Evolutionary conservation across 2,888 invertebrate genomes (phyloP), one percentile per base, ranked within the genome.

Genomic region (Entomobrya proxima): DNA sequence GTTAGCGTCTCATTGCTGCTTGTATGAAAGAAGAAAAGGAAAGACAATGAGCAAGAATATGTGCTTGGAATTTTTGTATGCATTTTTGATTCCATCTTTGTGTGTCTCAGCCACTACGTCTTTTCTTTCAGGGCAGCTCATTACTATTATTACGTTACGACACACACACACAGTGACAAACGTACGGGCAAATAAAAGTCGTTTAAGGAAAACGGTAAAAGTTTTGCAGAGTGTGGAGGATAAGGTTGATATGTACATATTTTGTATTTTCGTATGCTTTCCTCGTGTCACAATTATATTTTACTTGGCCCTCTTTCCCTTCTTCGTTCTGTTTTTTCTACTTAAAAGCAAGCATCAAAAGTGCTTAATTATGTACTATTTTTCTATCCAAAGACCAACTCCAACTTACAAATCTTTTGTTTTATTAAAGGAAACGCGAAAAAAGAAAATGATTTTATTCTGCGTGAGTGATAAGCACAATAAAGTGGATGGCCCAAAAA

Each of bases 261-360:
- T 69, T 78, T 52, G 79, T 81, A 52, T 83, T 69, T 86, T 88
- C 61, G 87, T 88, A 90, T 89, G 87, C 90, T 72, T 44, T 76
- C 80, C 89, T 88, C 89, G 89, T 89, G 83, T 87, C 88, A 89
- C 90, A 90, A 90, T 90, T 90, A 90, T 89, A 88, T 89, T 77
- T 87, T 88, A 86, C 87, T 87, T 88, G 79, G 82, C 85, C 84
- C 89, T 87, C 86, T 88, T 35, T 58, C 32, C 37, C 50, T 35
- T 64, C 50, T 40, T 13, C 52, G 24, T 61, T 9, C 37, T n/a
- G 35, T 77, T 61, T 61, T 11, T 30, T 58, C 47, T 37, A 11
- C 21, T 47, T 27, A n/a, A 35, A 9, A 18, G 18, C 18, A 11
- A 44, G 24, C 50, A 21, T 27, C 30, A 64, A 64, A 64, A 21